phyloP scores from a whole-genome alignment of 2,797 vertebrate genomes.

The Ctenopoma multispine region DNA sequence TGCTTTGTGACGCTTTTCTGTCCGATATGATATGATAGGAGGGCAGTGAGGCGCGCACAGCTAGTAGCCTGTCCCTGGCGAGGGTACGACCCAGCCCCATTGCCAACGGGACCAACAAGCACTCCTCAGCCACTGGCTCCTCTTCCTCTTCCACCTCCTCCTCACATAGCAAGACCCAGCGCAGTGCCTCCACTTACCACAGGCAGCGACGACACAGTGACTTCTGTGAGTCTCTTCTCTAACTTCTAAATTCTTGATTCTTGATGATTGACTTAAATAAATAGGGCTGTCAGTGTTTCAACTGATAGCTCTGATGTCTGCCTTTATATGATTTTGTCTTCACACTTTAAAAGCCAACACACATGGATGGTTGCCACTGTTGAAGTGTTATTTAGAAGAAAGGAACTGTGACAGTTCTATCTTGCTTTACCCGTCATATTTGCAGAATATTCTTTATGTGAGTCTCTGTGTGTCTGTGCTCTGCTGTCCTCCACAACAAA shows the following conservation, averaged over 20 bases:
- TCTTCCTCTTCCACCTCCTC: conserved; percentile 85
- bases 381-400: background rate
- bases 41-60: conserved; percentile 85
- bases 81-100: conserved; percentile 91
- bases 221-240: conserved; percentile 89
- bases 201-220: conserved; percentile 94
- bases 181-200: conserved; percentile 91
- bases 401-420: background rate
- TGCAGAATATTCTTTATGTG: conserved; percentile 74
- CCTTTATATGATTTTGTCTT: background rate
- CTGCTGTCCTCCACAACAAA: conserved; percentile 83
- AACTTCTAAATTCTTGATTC: background rate
- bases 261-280: no score
- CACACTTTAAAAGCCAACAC: background rate
- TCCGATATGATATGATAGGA: conserved; percentile 74
- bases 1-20: background rate
- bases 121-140: conserved; percentile 82
- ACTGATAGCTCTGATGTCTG: no score
- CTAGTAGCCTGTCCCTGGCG: conserved; percentile 90
- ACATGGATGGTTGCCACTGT: no score
- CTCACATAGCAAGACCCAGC: conserved; percentile 90
- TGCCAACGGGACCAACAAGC: conserved; percentile 90
- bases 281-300: background rate
- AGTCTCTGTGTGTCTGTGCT: conserved; percentile 71
- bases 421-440: background rate